These are phyloP conservation scores for Brachionus angularis DNA, from an alignment of 1,140 invertebrate genomes.

Conservation along the genomic window DNA sequence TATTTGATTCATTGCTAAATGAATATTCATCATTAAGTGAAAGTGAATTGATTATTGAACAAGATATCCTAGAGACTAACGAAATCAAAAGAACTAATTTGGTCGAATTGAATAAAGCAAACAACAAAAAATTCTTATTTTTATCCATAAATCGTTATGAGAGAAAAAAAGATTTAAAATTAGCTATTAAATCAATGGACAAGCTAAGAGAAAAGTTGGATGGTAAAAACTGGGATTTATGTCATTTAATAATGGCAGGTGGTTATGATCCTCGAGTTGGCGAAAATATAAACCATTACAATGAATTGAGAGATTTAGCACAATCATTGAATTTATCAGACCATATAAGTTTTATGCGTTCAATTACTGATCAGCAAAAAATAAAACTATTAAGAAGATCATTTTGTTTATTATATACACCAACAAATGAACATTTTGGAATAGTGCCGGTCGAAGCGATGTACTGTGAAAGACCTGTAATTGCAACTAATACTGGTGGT, in stretches of 20 bases:
- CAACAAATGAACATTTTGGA: constrained; percentile 95
- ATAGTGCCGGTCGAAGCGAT: constrained; percentile 99
- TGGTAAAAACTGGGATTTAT: neutral
- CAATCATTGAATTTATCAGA: constrained; percentile 64
- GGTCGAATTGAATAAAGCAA: neutral
- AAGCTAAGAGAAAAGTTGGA: constrained; percentile 57
- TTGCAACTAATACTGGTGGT: constrained; percentile 90
- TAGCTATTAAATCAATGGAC: constrained; percentile 76
- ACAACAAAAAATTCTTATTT: constrained; percentile 54
- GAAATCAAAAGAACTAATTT: neutral
- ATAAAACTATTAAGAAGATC: constrained; percentile 70
- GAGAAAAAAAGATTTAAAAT: constrained; percentile 83
- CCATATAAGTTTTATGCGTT: constrained; percentile 62
- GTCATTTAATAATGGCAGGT: constrained; percentile 87
- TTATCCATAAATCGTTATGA: constrained; percentile 96
- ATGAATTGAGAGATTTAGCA: constrained; percentile 69
- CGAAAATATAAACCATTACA: constrained; percentile 83
- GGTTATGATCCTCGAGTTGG: constrained; percentile 84
- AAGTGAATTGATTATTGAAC: no score
- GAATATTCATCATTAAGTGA: neutral
- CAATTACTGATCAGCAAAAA: constrained; percentile 78
- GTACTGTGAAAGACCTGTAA: constrained; percentile 84
- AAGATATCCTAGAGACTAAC: neutral
- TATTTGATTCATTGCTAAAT: constrained; percentile 9
- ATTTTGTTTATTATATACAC: constrained; percentile 84